phyloP scores from a whole-genome alignment of 2,888 invertebrate genomes.

The Willowsia nigromaculata region DNA sequence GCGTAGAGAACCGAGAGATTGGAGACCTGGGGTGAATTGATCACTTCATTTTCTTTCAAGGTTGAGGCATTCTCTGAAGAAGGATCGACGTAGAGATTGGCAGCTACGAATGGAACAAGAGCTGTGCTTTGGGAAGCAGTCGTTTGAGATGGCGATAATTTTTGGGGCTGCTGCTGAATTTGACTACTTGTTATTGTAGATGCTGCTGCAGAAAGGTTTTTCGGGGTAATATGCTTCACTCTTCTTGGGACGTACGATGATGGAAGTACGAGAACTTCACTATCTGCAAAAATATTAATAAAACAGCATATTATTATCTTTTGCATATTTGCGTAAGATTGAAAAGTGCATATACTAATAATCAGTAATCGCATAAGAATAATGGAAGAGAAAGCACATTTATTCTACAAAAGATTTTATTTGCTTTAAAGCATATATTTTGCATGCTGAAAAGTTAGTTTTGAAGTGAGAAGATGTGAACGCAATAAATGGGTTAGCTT shows the following conservation, averaged over 20 bases:
- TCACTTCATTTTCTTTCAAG: slow-evolving; percentile 24
- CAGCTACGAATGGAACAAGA: neutral
- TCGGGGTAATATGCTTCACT: slow-evolving; percentile 5
- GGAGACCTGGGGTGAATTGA: neutral
- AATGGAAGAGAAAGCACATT: too few relatives aligned
- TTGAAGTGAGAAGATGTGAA: too few relatives aligned
- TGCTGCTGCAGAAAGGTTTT: neutral
- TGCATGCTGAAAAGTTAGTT: too few relatives aligned
- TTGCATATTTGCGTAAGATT: neutral
- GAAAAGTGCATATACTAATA: too few relatives aligned
- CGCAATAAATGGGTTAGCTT: too few relatives aligned
- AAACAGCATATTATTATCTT: neutral
- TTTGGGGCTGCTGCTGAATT: neutral
- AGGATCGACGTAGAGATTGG: neutral
- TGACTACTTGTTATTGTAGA: neutral
- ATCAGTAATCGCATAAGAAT: too few relatives aligned
- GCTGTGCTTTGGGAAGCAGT: neutral
- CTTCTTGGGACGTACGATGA: neutral
- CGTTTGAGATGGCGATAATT: neutral
- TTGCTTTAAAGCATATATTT: too few relatives aligned
- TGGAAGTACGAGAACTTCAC: neutral
- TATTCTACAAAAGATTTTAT: too few relatives aligned
- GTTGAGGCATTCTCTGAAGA: neutral
- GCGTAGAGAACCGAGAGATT: neutral
- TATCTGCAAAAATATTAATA: neutral